Evolutionary conservation across 1,140 invertebrate species (phyloP).

Genomic region (Triops cancriformis): DNA sequence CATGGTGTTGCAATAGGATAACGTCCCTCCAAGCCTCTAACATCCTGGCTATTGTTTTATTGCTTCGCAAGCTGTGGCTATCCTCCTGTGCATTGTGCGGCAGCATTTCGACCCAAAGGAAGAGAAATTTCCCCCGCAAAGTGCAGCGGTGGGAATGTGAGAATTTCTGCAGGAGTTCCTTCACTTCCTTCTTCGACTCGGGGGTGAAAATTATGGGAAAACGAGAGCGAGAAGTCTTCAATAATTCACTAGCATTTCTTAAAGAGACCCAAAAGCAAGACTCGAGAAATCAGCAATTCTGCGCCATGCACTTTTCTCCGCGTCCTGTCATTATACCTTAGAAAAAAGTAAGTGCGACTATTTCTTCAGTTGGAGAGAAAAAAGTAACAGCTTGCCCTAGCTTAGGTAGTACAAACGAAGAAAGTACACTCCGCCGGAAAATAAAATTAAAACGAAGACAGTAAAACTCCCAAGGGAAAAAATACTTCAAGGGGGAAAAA

Average conservation of each 20-base stretch:
- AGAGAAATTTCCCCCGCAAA: not conserved
- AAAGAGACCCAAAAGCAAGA: not conserved
- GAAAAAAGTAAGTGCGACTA: not conserved
- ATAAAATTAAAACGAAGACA: no score
- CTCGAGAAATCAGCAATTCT: not conserved
- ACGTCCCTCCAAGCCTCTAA: no score
- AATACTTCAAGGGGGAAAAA: no score
- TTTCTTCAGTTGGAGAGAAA: not conserved
- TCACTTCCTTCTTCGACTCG: not conserved
- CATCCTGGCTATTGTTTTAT: no score
- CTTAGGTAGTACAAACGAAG: no score
- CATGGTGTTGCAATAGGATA: no score
- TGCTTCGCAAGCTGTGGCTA: no score
- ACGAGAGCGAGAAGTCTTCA: not conserved
- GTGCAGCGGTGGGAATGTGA: not conserved
- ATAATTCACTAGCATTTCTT: slow-evolving; percentile 7
- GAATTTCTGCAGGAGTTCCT: not conserved
- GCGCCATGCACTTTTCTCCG: not conserved
- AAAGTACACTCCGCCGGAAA: no score
- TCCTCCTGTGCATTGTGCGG: no score
- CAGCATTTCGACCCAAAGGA: no score
- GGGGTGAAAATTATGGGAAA: not conserved
- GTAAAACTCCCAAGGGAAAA: no score
- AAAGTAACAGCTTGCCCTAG: not conserved
- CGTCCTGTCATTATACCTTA: not conserved